phyloP scores from a whole-genome alignment of 2,888 invertebrate species.

The Maniola hyperantus region DNA sequence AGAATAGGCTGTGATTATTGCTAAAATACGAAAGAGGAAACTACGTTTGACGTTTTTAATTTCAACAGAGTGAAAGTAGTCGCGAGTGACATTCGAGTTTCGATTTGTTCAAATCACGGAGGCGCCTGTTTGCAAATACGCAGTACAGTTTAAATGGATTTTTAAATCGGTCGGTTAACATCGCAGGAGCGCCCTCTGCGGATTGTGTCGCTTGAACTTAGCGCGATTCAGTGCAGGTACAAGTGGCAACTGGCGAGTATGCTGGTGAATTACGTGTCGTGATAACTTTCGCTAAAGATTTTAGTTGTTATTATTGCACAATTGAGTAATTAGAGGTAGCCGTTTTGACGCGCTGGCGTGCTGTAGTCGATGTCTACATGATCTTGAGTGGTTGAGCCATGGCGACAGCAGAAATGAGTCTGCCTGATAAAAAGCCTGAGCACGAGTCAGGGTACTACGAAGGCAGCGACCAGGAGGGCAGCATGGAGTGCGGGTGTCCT shows the following conservation, averaged over 20 bases:
- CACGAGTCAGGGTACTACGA: constrained; percentile 94
- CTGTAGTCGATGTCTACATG: constrained; percentile 58
- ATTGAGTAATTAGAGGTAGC: constrained; percentile 38
- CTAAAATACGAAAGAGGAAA: constrained; percentile 48
- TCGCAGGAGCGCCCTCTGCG: constrained; percentile 67
- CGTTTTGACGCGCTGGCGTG: constrained; percentile 41
- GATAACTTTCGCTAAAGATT: constrained; percentile 64
- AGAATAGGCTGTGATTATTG: constrained; percentile 62
- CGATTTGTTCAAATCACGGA: constrained; percentile 48
- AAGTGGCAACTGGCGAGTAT: constrained; percentile 41
- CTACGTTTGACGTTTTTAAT: constrained; percentile 66
- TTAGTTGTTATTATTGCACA: constrained; percentile 33
- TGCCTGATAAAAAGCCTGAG: constrained; percentile 85
- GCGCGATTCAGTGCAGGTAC: constrained; percentile 55
- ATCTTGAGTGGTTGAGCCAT: constrained; percentile 73
- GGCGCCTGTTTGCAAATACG: constrained; percentile 44
- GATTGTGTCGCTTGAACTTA: constrained; percentile 61
- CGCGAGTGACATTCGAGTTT: constrained; percentile 52
- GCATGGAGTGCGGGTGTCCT: constrained; percentile 79
- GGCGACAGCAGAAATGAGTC: constrained; percentile 82
- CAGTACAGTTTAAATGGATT: constrained; percentile 50
- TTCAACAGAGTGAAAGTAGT: constrained; percentile 65
- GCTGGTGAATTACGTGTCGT: constrained; percentile 70
- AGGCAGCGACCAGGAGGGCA: constrained; percentile 86
- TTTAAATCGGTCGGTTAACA: constrained; percentile 51